Percentiles rank a stretch among this genome's conserved stretches.
Evolutionary conservation across 2,888 invertebrate species (phyloP).

Genomic region (Polydesmus complanatus): DNA sequence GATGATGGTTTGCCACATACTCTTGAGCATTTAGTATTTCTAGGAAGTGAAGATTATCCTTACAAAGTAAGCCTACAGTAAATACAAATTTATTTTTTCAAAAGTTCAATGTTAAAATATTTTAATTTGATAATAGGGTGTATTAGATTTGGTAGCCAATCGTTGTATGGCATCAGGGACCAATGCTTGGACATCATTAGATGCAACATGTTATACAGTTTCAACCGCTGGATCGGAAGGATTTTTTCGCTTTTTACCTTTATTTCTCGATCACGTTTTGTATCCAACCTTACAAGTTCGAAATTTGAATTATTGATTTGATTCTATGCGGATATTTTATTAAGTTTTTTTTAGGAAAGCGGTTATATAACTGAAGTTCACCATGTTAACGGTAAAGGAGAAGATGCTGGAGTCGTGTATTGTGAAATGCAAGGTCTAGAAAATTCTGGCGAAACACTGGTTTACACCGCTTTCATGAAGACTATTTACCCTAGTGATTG

Average conservation of each 20-base stretch:
- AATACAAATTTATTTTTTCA: too few relatives aligned
- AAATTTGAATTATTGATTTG: constrained; percentile 7
- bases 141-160: constrained; percentile 75
- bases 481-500: constrained; percentile 64
- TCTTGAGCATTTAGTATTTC: constrained; percentile 76
- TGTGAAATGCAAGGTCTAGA: constrained; percentile 85
- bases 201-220: constrained; percentile 81
- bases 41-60: constrained; percentile 78
- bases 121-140: constrained; percentile 39
- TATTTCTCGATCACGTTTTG: constrained; percentile 79
- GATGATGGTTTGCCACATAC: constrained; percentile 89
- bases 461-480: constrained; percentile 48
- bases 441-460: constrained; percentile 59
- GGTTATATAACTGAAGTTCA: constrained; percentile 81
- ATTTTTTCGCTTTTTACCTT: constrained; percentile 72
- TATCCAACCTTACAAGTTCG: constrained; percentile 57
- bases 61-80: constrained; percentile 51
- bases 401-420: constrained; percentile 88
- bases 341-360: constrained; percentile 45
- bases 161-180: constrained; percentile 80
- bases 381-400: constrained; percentile 73
- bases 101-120: too few relatives aligned
- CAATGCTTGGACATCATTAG: constrained; percentile 68
- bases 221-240: constrained; percentile 75
- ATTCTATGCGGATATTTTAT: background rate